Base-by-base conservation (phyloP, 2,888 invertebrate species). In the Heliconius sara region DNA sequence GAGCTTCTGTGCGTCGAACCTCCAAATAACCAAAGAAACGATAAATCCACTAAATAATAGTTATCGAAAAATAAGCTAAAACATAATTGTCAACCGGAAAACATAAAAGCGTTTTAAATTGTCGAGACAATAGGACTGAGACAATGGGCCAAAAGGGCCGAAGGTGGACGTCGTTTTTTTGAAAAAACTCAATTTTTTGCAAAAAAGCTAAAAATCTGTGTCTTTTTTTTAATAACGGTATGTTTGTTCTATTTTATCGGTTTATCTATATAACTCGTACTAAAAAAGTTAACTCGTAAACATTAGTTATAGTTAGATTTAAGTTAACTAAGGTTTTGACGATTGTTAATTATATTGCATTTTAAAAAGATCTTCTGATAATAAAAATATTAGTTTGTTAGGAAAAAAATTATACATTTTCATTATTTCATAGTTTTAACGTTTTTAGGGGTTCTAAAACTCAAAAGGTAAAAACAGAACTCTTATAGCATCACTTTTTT, bases 1-100 rank as follows among this genome's bases (percentile, higher is more conserved):
- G 27, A 82, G 83, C 85, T 86, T 83, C 84, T 78, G 84, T 79
- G 75, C 78, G 75, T 78, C 73, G 16, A 73, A 43, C 10, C 7
- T 13, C 3, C 13, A 73, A 57, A 73, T 19, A 52, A 25, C 72
- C 76, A 71, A 68, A 74, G 70, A 60, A 83, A 83, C 85, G 90
- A 95, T 95, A 95, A 95, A 95, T 93, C 89, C 90, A 90, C 91
- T 91, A 93, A 93, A 94, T 95, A 93, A 95, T 95, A 94, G 95
- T 84, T 95, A 95, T 93, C 87, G 86, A 89, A 93, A 92, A 91
- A 91, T 91, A 86, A 85, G 83, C 85, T 85, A 88, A 88, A 85
- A 85, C 85, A 83, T 83, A 81, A 82, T 82, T 80, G 83, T 82
- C 82, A 81, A 78, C 78, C 81, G 81, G 81, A 78, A 81, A 78